phyloP scores from a whole-genome alignment of 2,888 invertebrate species.

The Heteropelma amictum region DNA sequence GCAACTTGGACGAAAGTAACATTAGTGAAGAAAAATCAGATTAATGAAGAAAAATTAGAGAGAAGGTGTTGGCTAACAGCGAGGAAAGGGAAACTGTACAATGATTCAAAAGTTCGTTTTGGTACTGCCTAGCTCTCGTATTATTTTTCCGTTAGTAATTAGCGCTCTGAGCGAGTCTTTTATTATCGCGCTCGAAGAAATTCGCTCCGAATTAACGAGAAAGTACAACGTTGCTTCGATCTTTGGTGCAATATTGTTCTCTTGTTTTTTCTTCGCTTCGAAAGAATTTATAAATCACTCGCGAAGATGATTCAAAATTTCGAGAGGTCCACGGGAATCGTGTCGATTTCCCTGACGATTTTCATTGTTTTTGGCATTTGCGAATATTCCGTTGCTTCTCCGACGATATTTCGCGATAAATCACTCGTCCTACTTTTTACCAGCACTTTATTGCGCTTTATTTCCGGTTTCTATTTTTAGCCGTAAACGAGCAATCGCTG shows the following conservation, averaged over 20 bases:
- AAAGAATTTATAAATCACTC: no score
- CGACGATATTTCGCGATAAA: no score
- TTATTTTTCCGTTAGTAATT: conserved; percentile 55
- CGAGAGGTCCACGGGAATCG: no score
- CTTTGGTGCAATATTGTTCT: no score
- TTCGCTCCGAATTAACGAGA: conserved; percentile 2
- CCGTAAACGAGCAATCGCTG: conserved; percentile 15
- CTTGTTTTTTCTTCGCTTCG: no score
- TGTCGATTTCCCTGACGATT: no score
- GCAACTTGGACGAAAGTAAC: background rate
- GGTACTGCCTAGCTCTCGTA: conserved; percentile 69
- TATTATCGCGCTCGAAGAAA: conserved; percentile 10
- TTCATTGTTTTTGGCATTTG: no score
- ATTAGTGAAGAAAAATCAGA: conserved; percentile 1
- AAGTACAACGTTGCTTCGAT: no score
- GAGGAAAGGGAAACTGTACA: conserved; percentile 43
- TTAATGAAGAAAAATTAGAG: background rate
- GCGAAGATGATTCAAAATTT: no score
- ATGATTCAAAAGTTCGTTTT: conserved; percentile 65
- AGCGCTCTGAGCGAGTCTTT: background rate
- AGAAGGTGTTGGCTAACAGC: background rate
- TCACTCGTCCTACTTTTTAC: no score
- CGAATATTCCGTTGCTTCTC: no score
- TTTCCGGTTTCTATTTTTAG: background rate
- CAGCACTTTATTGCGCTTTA: no score